A percentile compares a stretch with the other conserved stretches of the same genome.
phyloP scores from a whole-genome alignment of 2,888 invertebrate genomes.

The Tipula vernalis region DNA sequence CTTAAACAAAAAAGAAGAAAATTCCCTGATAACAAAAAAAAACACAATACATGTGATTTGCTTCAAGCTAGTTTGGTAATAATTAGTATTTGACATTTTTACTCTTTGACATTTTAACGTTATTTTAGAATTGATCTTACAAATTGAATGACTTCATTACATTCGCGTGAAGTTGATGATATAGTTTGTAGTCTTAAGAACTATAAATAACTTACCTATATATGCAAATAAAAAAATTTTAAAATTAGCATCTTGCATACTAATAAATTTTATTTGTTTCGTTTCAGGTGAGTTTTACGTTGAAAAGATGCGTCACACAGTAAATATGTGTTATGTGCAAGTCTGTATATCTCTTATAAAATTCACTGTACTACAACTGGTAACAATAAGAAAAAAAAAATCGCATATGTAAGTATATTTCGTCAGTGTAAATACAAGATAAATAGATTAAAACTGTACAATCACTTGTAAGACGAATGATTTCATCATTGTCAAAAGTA shows the following conservation, averaged over 20 bases:
- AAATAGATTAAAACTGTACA: neutral
- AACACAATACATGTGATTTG: too few relatives aligned
- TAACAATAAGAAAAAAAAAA: neutral
- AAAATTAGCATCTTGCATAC: neutral
- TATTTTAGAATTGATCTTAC: too few relatives aligned
- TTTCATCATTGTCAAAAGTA: neutral
- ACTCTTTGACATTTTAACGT: too few relatives aligned
- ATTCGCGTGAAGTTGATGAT: neutral
- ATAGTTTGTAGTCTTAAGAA: neutral
- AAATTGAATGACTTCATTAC: neutral
- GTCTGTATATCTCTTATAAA: neutral
- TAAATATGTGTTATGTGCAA: neutral
- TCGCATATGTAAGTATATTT: neutral
- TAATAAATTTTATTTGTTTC: neutral
- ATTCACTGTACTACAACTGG: neutral
- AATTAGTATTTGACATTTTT: too few relatives aligned
- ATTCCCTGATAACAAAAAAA: too few relatives aligned
- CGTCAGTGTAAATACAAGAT: neutral
- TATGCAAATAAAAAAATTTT: neutral
- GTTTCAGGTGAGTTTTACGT: neutral
- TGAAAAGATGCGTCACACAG: neutral
- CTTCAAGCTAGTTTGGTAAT: too few relatives aligned
- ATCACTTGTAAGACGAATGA: neutral
- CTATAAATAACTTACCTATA: neutral
- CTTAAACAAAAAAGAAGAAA: too few relatives aligned